Percentiles rank a stretch among this genome's conserved stretches.
Conservation (phyloP, 2,113 vertebrate genomes). For the Grantiella picta region DNA sequence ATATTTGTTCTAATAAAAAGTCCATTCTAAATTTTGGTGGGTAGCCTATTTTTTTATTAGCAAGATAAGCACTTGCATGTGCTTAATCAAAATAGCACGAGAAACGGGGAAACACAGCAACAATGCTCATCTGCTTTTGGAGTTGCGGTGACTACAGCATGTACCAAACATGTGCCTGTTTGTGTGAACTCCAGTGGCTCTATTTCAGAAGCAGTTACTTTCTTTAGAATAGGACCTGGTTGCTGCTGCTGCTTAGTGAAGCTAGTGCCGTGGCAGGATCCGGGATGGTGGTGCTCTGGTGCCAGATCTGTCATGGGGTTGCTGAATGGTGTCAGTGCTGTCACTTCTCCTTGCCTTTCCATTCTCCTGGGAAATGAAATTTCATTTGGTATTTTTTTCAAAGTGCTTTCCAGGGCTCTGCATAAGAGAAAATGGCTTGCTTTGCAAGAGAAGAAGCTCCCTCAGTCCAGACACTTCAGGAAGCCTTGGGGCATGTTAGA, state of each 20-base stretch:
- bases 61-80: background rate
- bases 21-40: background rate
- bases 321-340: background rate
- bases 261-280: background rate
- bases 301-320: background rate
- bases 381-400: background rate
- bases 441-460: background rate
- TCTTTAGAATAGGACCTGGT: background rate
- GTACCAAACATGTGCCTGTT: fast-evolving
- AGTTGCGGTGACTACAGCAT: background rate
- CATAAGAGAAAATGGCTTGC: background rate
- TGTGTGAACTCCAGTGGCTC: background rate
- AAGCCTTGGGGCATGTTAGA: background rate
- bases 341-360: background rate
- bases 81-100: background rate
- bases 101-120: background rate
- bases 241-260: background rate
- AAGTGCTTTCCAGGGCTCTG: background rate
- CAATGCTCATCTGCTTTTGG: background rate
- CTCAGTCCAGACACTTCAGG: background rate
- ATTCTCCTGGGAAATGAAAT: background rate
- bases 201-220: background rate
- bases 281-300: fast-evolving
- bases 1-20: background rate
- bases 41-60: background rate